Evolutionary conservation across 2,113 vertebrate genomes (phyloP).

Genomic region (Rhinogobius similis): DNA sequence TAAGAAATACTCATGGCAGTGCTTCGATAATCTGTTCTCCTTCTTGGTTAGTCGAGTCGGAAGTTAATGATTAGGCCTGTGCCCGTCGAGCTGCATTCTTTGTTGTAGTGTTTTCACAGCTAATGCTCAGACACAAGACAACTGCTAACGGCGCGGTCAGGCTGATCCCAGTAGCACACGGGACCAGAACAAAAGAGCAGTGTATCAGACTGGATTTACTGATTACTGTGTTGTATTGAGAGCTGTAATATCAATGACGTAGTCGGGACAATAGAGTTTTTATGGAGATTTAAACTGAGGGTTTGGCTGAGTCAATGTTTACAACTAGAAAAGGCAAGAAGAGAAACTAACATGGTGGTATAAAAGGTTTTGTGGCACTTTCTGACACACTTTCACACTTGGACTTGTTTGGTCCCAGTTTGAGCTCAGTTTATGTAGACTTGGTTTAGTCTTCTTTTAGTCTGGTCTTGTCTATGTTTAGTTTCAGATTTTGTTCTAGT

Average conservation of each 20-base stretch:
- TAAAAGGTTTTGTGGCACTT: not conserved
- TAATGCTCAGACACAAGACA: constrained; percentile 16
- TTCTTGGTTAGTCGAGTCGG: constrained; percentile 6
- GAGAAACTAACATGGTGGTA: not conserved
- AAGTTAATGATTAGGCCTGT: constrained; percentile 52
- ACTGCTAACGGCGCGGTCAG: constrained; percentile 11
- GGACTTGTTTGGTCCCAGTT: no score
- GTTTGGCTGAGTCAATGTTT: not conserved
- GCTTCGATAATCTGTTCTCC: not conserved
- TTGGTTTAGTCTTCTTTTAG: no score
- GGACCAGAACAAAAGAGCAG: constrained; percentile 42
- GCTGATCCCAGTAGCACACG: constrained; percentile 12
- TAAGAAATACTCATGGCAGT: not conserved
- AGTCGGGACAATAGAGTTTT: not conserved
- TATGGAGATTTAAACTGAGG: not conserved
- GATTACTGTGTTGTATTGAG: constrained; percentile 31
- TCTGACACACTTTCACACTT: not conserved
- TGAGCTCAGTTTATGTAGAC: no score
- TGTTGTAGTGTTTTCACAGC: constrained; percentile 22
- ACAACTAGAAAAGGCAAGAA: not conserved
- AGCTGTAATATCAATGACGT: constrained; percentile 20
- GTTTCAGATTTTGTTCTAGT: no score
- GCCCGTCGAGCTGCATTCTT: constrained; percentile 43
- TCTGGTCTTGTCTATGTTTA: no score
- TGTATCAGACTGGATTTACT: constrained; percentile 41